These are phyloP conservation scores for Zelostemma sp. DNA, from an alignment of 1,140 invertebrate species.

Conservation along the genomic window DNA sequence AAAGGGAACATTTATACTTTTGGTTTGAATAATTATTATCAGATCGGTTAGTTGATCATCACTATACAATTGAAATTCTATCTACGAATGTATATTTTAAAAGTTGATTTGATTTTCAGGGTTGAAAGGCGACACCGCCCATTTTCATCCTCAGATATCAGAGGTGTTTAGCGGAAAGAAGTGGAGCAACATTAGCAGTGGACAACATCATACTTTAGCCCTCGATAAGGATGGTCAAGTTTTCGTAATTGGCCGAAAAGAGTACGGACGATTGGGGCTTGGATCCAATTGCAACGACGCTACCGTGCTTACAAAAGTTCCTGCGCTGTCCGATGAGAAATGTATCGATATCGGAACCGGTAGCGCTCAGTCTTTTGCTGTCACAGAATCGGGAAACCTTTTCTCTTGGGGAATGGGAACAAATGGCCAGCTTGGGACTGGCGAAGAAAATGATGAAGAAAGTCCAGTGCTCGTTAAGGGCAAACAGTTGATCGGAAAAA, in stretches of 20 bases:
- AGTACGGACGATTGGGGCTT: conserved; percentile 90
- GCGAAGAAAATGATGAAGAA: conserved; percentile 81
- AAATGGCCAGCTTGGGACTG: conserved; percentile 86
- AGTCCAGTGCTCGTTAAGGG: conserved; percentile 78
- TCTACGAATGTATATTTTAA: too few species aligned
- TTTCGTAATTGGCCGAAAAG: conserved; percentile 84
- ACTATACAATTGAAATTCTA: too few species aligned
- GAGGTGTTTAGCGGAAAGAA: conserved; percentile 69
- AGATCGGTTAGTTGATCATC: conserved; percentile 83
- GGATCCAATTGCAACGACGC: conserved; percentile 77
- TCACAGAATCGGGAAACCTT: conserved; percentile 79
- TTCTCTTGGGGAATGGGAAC: conserved; percentile 95
- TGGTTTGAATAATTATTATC: conserved; percentile 94
- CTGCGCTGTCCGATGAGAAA: conserved; percentile 74
- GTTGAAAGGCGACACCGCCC: too few species aligned
- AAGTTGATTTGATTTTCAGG: too few species aligned
- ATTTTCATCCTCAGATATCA: too few species aligned
- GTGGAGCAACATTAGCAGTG: conserved; percentile 75
- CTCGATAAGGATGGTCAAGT: conserved; percentile 78
- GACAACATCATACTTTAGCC: conserved; percentile 89
- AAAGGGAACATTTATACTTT: conserved; percentile 84
- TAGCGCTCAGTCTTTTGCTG: conserved; percentile 86
- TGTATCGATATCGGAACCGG: conserved; percentile 82
- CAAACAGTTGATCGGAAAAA: conserved; percentile 75
- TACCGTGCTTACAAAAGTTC: conserved; percentile 75